A percentile compares a stretch with the other conserved stretches of the same genome.
Conservation (phyloP, 1,140 invertebrate genomes). For the Drosophila simulans region DNA sequence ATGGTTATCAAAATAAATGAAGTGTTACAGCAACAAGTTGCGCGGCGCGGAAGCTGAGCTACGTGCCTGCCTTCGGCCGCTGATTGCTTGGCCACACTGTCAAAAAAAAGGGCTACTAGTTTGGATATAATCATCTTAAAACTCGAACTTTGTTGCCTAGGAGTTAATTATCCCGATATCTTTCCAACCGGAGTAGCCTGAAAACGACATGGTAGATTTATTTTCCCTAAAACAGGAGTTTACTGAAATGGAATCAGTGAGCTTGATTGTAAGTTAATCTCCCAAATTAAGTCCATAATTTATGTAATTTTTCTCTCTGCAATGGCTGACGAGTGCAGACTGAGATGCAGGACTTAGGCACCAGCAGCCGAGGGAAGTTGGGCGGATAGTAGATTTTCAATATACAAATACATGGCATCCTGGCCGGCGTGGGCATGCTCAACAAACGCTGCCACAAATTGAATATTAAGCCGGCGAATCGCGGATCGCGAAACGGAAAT, state of each 20-base stretch:
- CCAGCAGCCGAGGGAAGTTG: background rate
- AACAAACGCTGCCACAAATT: slow-evolving; percentile 77
- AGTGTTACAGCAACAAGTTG: slow-evolving; percentile 78
- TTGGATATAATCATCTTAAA: background rate
- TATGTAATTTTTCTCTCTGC: slow-evolving; percentile 17
- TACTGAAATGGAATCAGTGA: background rate
- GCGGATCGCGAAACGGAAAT: slow-evolving; percentile 11
- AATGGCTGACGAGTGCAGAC: slow-evolving; percentile 5
- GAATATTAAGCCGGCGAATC: slow-evolving; percentile 68
- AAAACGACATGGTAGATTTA: too few species aligned
- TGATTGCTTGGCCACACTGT: slow-evolving; percentile 52
- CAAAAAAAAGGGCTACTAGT: background rate
- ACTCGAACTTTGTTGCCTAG: too few species aligned
- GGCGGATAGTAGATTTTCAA: slow-evolving; percentile 56
- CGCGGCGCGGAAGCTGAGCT: slow-evolving; percentile 66
- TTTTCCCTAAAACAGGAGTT: background rate
- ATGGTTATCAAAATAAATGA: slow-evolving; percentile 83
- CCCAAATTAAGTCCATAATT: background rate
- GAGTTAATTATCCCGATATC: too few species aligned
- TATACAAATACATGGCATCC: slow-evolving; percentile 72
- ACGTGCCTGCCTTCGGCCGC: slow-evolving; percentile 54
- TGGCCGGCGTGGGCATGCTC: slow-evolving; percentile 27
- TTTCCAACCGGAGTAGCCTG: too few species aligned
- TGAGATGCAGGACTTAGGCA: slow-evolving; percentile 16
- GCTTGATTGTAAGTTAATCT: background rate